Conservation (phyloP, 2,888 invertebrate species). For the Cantharis flavilabris region DNA sequence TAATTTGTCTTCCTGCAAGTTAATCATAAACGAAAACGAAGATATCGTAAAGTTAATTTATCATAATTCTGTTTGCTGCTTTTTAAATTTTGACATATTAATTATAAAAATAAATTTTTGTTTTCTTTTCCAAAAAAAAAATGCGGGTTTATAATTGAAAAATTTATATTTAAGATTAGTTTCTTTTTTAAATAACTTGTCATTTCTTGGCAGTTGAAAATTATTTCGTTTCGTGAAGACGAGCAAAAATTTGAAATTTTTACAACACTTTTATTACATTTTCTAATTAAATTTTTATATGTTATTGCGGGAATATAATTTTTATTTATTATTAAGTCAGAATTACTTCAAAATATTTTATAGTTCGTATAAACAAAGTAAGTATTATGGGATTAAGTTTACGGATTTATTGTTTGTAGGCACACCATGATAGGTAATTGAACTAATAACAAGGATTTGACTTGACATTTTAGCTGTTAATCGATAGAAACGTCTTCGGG, state of each 20-base stretch:
- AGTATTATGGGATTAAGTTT: not conserved
- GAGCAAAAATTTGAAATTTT: not conserved
- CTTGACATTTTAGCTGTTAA: conserved; percentile 1
- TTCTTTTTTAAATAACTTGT: conserved; percentile 1
- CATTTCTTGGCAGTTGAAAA: not conserved
- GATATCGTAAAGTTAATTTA: conserved; percentile 1
- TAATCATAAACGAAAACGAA: not conserved
- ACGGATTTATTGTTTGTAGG: not conserved
- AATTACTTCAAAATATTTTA: not conserved
- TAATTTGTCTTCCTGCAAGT: not conserved
- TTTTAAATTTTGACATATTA: conserved; percentile 2
- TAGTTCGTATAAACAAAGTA: not conserved
- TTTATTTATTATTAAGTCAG: not conserved
- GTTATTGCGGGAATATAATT: not conserved
- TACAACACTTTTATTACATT: not conserved
- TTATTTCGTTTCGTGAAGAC: not conserved
- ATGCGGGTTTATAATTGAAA: not conserved
- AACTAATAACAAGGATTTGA: conserved; percentile 1
- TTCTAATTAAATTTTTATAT: not conserved
- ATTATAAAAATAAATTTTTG: not conserved
- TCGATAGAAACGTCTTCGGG: not conserved
- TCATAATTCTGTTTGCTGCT: not conserved
- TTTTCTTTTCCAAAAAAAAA: not conserved
- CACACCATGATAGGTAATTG: not conserved
- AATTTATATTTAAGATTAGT: not conserved